A percentile compares a stretch with the other conserved stretches of the same genome.
phyloP scores from a whole-genome alignment of 2,113 vertebrate genomes.

The Acinonyx jubatus region DNA sequence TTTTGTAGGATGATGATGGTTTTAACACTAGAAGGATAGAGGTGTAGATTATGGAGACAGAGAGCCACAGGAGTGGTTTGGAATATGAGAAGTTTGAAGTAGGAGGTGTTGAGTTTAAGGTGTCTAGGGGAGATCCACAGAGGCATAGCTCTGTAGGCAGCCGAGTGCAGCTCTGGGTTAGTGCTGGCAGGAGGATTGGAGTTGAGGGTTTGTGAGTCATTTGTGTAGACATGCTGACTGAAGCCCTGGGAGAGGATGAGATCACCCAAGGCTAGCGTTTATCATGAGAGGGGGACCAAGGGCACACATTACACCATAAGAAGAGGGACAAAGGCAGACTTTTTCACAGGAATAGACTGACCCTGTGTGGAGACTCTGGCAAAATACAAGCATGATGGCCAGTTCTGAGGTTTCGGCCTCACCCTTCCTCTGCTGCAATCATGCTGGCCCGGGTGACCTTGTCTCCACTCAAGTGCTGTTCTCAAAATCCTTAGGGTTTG shows the following conservation, averaged over 20 bases:
- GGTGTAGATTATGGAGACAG: background rate
- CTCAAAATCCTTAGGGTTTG: constrained; percentile 2
- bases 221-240: background rate
- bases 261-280: background rate
- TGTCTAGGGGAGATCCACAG: background rate
- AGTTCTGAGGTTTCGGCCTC: constrained; percentile 22
- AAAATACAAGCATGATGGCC: background rate
- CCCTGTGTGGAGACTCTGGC: constrained; percentile 24
- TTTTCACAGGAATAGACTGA: constrained; percentile 23
- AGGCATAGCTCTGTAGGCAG: background rate
- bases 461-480: background rate
- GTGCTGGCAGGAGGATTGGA: background rate
- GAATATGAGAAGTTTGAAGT: background rate
- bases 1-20: background rate
- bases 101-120: background rate
- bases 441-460: constrained; percentile 16
- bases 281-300: background rate
- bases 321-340: background rate
- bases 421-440: constrained; percentile 1
- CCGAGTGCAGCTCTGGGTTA: background rate
- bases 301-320: background rate
- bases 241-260: background rate
- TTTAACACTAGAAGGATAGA: background rate
- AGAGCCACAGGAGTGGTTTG: background rate
- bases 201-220: background rate